Conservation (phyloP, 2,797 vertebrate species). For the Glyptemys insculpta region DNA sequence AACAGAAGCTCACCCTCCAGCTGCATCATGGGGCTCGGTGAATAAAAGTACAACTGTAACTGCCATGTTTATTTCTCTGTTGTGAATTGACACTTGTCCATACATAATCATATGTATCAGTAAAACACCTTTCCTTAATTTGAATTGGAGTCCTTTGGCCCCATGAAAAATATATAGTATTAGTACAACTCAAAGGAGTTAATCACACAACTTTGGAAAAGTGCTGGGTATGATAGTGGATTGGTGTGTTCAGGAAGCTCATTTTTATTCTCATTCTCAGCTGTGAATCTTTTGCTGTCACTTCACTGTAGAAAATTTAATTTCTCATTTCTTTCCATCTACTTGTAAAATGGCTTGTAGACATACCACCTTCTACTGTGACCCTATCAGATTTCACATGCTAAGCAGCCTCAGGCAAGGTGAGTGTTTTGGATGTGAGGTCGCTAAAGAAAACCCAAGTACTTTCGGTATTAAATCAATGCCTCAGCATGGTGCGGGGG, state of each 20-base stretch:
- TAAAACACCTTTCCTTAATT: neutral
- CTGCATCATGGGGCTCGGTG: neutral
- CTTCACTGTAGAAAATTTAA: neutral
- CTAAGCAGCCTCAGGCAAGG: neutral
- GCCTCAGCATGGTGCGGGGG: neutral
- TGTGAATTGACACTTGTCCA: neutral
- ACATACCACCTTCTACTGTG: neutral
- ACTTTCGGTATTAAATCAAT: neutral
- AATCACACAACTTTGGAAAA: neutral
- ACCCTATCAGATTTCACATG: neutral
- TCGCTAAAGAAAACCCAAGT: neutral
- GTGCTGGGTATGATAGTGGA: neutral
- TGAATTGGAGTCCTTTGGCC: neutral
- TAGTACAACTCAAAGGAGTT: neutral
- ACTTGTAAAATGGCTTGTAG: fast-evolving
- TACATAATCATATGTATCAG: neutral
- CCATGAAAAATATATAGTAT: fast-evolving
- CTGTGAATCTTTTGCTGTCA: neutral
- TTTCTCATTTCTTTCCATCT: neutral
- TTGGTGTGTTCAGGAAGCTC: neutral
- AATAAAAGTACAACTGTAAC: neutral
- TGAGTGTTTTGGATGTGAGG: neutral
- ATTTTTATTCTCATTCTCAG: neutral
- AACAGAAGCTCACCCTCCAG: neutral
- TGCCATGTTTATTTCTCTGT: neutral